Percentiles rank a stretch among this genome's conserved stretches.
These are phyloP conservation scores for Lates calcarifer DNA, from an alignment of 2,113 vertebrate species.

Conservation along the genomic window DNA sequence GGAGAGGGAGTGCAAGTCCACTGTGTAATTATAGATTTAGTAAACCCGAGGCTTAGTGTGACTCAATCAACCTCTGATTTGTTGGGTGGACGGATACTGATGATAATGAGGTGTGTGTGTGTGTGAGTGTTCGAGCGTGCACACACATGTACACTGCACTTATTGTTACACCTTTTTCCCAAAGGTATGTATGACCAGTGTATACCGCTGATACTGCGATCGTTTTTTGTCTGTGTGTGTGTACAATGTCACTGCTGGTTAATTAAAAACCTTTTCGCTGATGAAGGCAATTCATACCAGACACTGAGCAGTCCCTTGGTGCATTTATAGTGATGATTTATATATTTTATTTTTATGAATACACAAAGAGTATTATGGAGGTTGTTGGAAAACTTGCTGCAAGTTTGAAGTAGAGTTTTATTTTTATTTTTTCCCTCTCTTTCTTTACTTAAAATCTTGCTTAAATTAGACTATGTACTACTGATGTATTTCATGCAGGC, in stretches of 20 bases:
- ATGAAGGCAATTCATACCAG: constrained; percentile 14
- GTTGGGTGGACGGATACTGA: constrained; percentile 51
- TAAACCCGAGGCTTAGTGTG: constrained; percentile 62
- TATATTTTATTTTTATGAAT: constrained; percentile 5
- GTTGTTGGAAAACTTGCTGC: background rate
- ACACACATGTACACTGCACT: background rate
- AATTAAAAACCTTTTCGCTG: constrained; percentile 23
- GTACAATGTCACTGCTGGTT: background rate
- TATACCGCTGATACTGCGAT: no score
- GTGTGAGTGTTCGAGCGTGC: background rate
- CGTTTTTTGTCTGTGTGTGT: background rate
- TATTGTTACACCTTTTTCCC: background rate
- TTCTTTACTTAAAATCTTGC: background rate
- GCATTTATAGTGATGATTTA: constrained; percentile 13
- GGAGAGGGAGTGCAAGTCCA: constrained; percentile 28
- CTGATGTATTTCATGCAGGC: background rate
- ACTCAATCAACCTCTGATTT: constrained; percentile 67
- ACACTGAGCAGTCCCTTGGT: background rate
- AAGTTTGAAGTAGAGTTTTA: background rate
- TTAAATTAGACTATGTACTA: background rate
- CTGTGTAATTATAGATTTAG: constrained; percentile 69
- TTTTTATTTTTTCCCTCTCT: background rate
- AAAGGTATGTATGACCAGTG: background rate
- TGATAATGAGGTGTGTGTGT: constrained; percentile 37
- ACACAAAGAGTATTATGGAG: constrained; percentile 29